Evolutionary conservation across 35 echinoderm and acorn worm genomes (phyloP).

Genomic region (Amphiura filiformis): DNA sequence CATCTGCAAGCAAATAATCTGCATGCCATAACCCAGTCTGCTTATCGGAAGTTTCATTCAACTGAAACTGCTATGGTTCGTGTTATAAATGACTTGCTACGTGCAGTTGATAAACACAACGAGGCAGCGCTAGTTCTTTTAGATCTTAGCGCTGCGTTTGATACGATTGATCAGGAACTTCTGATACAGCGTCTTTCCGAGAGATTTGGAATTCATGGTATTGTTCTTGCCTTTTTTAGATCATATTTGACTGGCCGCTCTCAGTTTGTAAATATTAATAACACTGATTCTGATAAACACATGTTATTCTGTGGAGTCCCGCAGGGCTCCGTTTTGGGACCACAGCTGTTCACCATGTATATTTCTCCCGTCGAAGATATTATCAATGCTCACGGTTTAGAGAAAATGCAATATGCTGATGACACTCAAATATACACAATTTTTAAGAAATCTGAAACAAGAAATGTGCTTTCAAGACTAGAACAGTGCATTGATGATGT

Average conservation of each 20-base stretch:
- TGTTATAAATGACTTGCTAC: conserved; percentile 13
- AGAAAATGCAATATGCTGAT: conserved; percentile 67
- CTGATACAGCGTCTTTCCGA: conserved; percentile 28
- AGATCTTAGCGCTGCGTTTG: conserved; percentile 27
- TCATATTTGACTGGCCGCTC: conserved; percentile 50
- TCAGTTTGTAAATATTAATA: conserved; percentile 35
- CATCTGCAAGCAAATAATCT: background rate
- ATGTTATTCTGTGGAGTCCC: conserved; percentile 53
- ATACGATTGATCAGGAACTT: conserved; percentile 42
- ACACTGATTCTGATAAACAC: conserved; percentile 27
- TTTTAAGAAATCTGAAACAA: conserved; percentile 2
- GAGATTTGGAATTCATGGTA: conserved; percentile 20
- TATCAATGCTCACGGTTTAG: conserved; percentile 39
- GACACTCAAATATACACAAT: conserved; percentile 56
- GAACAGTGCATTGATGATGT: conserved; percentile 5
- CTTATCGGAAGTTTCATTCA: conserved; percentile 26
- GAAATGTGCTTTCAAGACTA: background rate
- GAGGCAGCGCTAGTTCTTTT: conserved; percentile 33
- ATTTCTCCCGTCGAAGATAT: conserved; percentile 61
- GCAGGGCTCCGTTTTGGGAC: conserved; percentile 66
- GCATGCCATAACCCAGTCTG: background rate
- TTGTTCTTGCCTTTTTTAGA: conserved; percentile 3
- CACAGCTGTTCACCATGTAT: conserved; percentile 51
- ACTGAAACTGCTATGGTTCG: conserved; percentile 35
- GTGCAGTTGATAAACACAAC: conserved; percentile 21